Evolutionary conservation across 2,113 vertebrate species (phyloP), one percentile per base, ranked within the genome.

Genomic region (Sprattus sprattus): DNA sequence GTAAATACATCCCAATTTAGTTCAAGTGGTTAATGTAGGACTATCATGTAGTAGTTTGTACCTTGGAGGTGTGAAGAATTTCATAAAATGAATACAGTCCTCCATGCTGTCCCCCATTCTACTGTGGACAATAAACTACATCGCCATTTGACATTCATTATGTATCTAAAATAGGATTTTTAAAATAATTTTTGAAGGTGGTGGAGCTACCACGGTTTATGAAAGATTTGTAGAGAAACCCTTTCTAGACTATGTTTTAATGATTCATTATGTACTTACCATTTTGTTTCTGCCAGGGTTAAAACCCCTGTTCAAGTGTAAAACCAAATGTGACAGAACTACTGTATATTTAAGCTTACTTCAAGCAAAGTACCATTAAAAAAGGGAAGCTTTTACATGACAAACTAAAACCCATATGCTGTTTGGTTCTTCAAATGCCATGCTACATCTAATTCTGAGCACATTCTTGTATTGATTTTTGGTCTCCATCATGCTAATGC

Each of bases 391-490:
- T 32, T 32, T 71, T 71, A 71, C 6, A 32, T 71, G 8, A 0
- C 64, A 71, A 71, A 71, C 1, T 13, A 71, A 25, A 25, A 32
- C 64, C 6, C n/a, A 28, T 71, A 71, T 71, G 64, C 25, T 28
- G 25, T 71, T 71, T 71, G 25, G 52, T 81, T 84, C 54, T 39
- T 83, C 60, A 32, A 28, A 81, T 92, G 85, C 88, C 83, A 90
- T 87, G 92, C 93, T 89, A 90, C 93, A 93, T 93, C 92, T 92
- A 92, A 94, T 93, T 94, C 92, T 92, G 91, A 93, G 91, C 94
- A 94, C 93, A 94, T 92, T 93, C 92, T 93, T 91, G 92, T 93
- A 94, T 94, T 92, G 93, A 95, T 94, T 94, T 92, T 90, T 88
- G 88, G 91, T 88, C 91, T 90, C 93, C 92, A 93, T 93, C 92